A percentile compares a stretch with the other conserved stretches of the same genome.
phyloP scores from a whole-genome alignment of 2,797 vertebrate species.

The Octomys mimax region DNA sequence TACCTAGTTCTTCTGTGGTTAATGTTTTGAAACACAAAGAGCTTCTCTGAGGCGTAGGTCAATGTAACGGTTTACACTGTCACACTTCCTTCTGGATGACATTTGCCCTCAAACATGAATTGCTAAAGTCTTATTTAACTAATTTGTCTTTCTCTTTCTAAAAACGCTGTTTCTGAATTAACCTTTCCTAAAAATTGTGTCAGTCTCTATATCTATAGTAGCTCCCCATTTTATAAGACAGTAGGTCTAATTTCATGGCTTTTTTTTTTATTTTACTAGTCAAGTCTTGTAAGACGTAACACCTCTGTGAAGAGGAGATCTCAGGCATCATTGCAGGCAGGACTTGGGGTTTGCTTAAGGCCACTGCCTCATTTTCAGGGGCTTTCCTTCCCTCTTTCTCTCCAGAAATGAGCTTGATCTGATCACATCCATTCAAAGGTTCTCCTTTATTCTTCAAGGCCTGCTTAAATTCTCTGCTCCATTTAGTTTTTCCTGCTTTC shows the following conservation, averaged over 20 bases:
- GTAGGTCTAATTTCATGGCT: not conserved
- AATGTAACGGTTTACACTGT: not conserved
- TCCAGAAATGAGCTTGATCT: not conserved
- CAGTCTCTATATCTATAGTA: not conserved
- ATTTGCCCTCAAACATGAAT: not conserved
- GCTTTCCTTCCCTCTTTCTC: not conserved
- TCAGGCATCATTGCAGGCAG: not conserved
- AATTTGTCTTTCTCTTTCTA: not conserved
- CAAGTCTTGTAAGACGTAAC: not conserved
- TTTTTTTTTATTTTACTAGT: not conserved
- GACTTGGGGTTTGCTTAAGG: not conserved
- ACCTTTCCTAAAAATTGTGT: not conserved
- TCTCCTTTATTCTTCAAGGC: not conserved
- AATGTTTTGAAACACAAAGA: constrained; percentile 20
- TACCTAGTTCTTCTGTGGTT: not conserved
- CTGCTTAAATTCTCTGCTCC: not conserved
- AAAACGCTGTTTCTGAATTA: not conserved
- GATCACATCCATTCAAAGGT: not conserved
- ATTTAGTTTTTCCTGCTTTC: constrained; percentile 6
- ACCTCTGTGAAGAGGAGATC: not conserved
- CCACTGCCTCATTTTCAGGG: not conserved
- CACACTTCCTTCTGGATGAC: not conserved
- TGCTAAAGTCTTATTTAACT: not conserved
- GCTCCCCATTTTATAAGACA: not conserved
- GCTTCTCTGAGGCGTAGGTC: not conserved